Percentiles rank a stretch among this genome's conserved stretches.
Conservation (phyloP, 2,797 vertebrate genomes). For the Margarornis squamiger region DNA sequence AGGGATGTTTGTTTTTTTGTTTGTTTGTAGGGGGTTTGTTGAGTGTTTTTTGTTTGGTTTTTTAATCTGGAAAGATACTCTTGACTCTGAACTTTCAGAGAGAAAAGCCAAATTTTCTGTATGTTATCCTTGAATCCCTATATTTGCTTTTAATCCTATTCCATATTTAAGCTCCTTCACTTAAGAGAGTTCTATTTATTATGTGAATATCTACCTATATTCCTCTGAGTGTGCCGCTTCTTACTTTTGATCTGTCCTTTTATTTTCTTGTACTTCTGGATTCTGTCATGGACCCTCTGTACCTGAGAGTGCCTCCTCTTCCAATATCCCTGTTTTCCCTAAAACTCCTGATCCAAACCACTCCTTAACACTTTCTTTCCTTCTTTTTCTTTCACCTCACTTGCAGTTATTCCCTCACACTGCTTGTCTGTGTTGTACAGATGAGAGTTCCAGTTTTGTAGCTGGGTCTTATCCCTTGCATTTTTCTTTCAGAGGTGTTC, state of each 20-base stretch:
- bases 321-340: not conserved
- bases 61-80: not conserved
- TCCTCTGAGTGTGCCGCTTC: not conserved
- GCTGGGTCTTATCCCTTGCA: not conserved
- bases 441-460: constrained; percentile 4
- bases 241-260: not conserved
- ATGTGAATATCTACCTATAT: not conserved
- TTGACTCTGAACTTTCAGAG: not conserved
- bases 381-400: not conserved
- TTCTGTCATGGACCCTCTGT: not conserved
- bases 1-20: not conserved
- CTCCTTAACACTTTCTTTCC: not conserved
- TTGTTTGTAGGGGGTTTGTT: no score
- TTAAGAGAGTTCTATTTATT: not conserved
- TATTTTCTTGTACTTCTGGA: not conserved
- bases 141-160: not conserved
- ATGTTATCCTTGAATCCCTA: not conserved
- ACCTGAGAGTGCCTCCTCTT: not conserved
- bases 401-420: not conserved
- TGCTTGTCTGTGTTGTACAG: not conserved
- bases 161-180: not conserved
- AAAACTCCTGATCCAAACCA: not conserved
- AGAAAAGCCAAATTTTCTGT: not conserved
- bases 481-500: constrained; percentile 14
- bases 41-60: not conserved